Evolutionary conservation across 64 coral and sea anemone genomes (phyloP), one percentile per base, ranked within the genome.

Genomic region (Stichodactyla helianthus): DNA sequence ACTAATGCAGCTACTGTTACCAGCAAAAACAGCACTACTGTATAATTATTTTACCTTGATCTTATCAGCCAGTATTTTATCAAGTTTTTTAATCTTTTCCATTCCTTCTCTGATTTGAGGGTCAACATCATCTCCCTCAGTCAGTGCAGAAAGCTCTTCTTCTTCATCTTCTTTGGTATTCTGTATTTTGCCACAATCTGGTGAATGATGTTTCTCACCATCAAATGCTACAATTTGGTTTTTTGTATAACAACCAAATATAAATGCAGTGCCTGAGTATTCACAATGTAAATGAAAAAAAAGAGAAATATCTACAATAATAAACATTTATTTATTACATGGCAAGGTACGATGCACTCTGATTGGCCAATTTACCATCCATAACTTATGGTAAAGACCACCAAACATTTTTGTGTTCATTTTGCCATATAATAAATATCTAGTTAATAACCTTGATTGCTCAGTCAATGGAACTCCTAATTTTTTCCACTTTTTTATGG

Each of bases 11-110:
- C 35, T 44, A 17, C 59, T 60, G 59, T 17, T 60, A 17, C 59
- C 13, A 60, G 18, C 10, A 60, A 65, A n/a, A 8, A n/a, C 62
- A 5, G 1, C 0, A n/a, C 5, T 62, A n/a, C n/a, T n/a, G n/a
- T n/a, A n/a, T 65, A 3, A 44, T 16, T 2, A 16, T 64, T 28
- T 31, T 90, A 98, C 95, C 95, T 98, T 94, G 4, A 89, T 52
- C 61, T 94, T 98, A 20, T 92, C 85, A 20, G 86, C 88, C 44
- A 98, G 88, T 60, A 98, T 94, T 65, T 89, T 83, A 89, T 98
- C 95, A 79, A 98, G 85, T 79, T 95, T 98, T 54, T 77, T 92
- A 31, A 98, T 98, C 82, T 62, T 94, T 63, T 98, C 90, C 70
- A 98, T 44, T 82, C 95, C 95, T 82, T 94, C 88, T 52, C 86